Evolutionary conservation across 92 coral and sea anemone genomes (phyloP), one percentile per base, ranked within the genome.

Genomic region (Porites cylindrica): DNA sequence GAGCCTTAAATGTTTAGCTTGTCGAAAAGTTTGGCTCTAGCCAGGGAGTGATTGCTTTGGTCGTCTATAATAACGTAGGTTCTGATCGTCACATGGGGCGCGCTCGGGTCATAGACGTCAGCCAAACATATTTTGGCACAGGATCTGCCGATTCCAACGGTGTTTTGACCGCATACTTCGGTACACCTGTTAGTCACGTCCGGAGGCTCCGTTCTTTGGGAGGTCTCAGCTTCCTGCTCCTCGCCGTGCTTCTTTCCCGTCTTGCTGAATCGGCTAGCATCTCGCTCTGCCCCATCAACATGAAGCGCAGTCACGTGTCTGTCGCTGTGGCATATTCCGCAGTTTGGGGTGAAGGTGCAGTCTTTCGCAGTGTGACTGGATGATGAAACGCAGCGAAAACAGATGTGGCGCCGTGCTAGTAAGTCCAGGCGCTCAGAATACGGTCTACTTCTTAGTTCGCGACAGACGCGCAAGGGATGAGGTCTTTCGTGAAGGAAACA

Each of bases 91-190:
- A 66, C 54, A 0, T 58, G 51, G 2, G 85, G 90, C 0, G 64
- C 68, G 16, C 68, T 13, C 0, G 7, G 29, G 0, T 2, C 10
- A 59, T 88, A 91, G 32, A 91, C 63, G 61, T 77, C 76, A 4
- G 85, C 94, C 1, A 72, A 88, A 16, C 89, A 91, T 53, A 91
- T 88, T 69, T 82, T 91, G n/a, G 89, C 23, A 24, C 92, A 91
- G 13, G 94, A 91, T 29, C 32, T 74, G 50, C 82, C 32, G 32
- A 26, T 52, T 43, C 65, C 82, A 7, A 13, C 8, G 24, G 32
- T 69, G n/a, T 24, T 59, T 26, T 26, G 32, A 14, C 81, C 75
- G 38, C 92, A 82, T 20, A 88, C 66, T 59, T 91, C 68, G 7
- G 94, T 91, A 85, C 94, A 91, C 1, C 51, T 73, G 9, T 73